phyloP scores from a whole-genome alignment of 2,797 vertebrate species.

The Sarcophilus harrisii region DNA sequence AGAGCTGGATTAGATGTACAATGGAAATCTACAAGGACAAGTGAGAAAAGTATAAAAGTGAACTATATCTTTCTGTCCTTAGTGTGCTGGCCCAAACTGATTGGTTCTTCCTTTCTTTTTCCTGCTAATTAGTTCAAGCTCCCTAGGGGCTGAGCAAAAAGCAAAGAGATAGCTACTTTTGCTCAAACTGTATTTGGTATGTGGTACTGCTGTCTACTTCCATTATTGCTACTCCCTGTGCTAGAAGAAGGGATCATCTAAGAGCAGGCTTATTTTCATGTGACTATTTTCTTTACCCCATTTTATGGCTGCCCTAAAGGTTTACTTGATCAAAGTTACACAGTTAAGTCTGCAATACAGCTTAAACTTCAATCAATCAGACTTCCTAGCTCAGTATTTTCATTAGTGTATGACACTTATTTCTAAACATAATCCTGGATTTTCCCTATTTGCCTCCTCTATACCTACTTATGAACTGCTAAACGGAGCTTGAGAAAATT shows the following conservation, averaged over 20 bases:
- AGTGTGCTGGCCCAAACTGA: background rate
- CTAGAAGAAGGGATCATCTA: background rate
- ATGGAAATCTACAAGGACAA: background rate
- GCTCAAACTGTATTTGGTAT: background rate
- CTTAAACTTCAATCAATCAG: background rate
- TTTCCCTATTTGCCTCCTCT: background rate
- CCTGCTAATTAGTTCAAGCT: background rate
- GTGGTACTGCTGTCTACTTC: background rate
- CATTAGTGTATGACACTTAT: background rate
- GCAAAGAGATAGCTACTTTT: background rate
- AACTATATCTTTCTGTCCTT: background rate
- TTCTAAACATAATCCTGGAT: background rate
- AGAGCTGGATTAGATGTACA: background rate
- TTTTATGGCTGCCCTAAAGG: background rate
- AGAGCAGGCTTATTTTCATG: background rate
- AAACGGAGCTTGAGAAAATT: background rate
- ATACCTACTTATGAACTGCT: background rate
- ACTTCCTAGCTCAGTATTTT: background rate
- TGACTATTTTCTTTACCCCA: background rate
- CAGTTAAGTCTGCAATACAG: background rate
- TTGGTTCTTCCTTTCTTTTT: background rate
- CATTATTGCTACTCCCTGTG: background rate
- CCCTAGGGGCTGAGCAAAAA: background rate
- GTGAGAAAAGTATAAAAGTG: background rate
- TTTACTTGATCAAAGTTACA: background rate